Evolutionary conservation across 2,113 vertebrate genomes (phyloP), one percentile per base, ranked within the genome.

Genomic region (Anoura caudifer): DNA sequence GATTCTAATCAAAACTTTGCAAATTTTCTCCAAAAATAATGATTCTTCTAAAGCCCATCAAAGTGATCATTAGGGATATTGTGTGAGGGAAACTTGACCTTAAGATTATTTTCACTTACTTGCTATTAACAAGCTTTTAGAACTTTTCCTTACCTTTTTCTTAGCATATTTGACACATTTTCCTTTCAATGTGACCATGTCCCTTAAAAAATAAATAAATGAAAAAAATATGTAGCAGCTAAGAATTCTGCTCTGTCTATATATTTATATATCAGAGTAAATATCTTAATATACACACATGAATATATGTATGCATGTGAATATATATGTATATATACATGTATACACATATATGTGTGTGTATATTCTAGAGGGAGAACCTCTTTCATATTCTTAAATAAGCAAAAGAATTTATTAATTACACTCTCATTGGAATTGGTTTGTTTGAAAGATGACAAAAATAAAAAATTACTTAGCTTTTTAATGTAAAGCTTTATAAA

Each of bases 401-500:
- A 82, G 2, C 2, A 56, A 65, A 83, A 43, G 1, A 80, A 79
- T 61, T 28, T 1, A 45, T 28, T 88, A 80, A 82, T 59, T 93
- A 43, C 24, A 3, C 45, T 8, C 41, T 36, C 7, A 50, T 26
- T 43, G 4, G 11, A 81, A 82, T n/a, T 80, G 13, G 20, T 38
- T 59, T 56, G 15, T 89, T 52, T 86, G 43, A 31, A 91, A 0
- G 0, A 91, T 61, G 9, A 2, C 5, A 28, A 77, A 70, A 45
- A 77, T 19, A 70, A 9, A 56, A 76, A 54, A 54, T 56, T 65
- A 56, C 13, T 73, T 38, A 41, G 1, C 5, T 90, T 95, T 76
- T 79, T 7, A 79, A 43, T 85, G 80, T 85, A 92, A 95, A 73
- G 50, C 24, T 85, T 81, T 45, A 33, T 43, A 81, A 90, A 76